A percentile compares a stretch with the other conserved stretches of the same genome.
phyloP scores from a whole-genome alignment of 1,140 invertebrate species.

The Bombus huntii region DNA sequence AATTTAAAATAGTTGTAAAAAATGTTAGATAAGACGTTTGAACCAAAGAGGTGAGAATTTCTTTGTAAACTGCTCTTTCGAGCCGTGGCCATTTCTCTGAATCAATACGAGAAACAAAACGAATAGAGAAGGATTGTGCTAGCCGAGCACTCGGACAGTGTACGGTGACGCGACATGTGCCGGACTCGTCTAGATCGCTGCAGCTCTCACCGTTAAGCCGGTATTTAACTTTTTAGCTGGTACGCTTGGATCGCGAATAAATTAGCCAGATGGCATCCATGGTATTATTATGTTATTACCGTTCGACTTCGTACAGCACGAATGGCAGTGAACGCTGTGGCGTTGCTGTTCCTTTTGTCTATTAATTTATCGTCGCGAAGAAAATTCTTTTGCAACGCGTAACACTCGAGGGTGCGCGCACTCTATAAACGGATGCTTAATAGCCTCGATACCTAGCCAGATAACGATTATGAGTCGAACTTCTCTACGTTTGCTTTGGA shows the following conservation, averaged over 20 bases:
- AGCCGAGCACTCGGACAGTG: background rate
- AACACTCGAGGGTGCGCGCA: constrained; percentile 7
- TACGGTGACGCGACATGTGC: background rate
- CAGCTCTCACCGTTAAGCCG: background rate
- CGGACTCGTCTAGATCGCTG: background rate
- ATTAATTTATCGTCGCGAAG: constrained; percentile 50
- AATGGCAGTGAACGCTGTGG: too few relatives aligned
- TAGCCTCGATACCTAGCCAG: constrained; percentile 2
- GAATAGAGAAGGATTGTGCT: background rate
- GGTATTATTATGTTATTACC: constrained; percentile 57
- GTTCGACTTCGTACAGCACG: background rate
- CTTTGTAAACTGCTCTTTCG: background rate
- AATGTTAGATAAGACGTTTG: background rate
- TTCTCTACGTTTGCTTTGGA: constrained; percentile 1
- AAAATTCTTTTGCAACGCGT: constrained; percentile 33
- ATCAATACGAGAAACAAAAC: background rate
- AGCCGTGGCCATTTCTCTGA: too few relatives aligned
- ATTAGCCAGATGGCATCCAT: constrained; percentile 42
- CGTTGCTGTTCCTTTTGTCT: constrained; percentile 10
- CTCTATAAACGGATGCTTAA: constrained; percentile 48
- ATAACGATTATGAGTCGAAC: constrained; percentile 24
- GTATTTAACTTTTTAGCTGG: constrained; percentile 33
- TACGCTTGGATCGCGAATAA: constrained; percentile 44
- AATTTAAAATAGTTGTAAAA: too few relatives aligned
- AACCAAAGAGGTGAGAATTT: background rate